Evolutionary conservation across 2,113 vertebrate genomes (phyloP).

Genomic region (Pandion haliaetus): DNA sequence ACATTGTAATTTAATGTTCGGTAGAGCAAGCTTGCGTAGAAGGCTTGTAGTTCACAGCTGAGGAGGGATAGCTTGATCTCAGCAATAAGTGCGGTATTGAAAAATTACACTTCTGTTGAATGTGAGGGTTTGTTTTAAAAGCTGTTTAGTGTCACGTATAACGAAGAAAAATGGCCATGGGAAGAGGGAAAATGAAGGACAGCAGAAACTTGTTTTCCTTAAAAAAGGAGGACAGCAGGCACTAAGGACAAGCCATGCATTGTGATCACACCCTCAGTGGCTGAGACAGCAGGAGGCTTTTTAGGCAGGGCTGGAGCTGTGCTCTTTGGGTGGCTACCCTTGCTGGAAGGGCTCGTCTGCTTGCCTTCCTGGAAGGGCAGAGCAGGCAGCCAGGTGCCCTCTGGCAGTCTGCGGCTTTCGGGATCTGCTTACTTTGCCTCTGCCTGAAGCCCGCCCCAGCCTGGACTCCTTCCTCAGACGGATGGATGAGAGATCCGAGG

Average conservation of each 20-base stretch:
- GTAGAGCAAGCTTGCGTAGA: background rate
- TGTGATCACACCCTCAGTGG: background rate
- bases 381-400: slow-evolving; percentile 52
- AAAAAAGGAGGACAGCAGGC: background rate
- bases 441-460: slow-evolving; percentile 9
- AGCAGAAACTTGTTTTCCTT: background rate
- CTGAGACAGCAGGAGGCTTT: slow-evolving; percentile 3
- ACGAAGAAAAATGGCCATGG: background rate
- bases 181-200: slow-evolving; percentile 7
- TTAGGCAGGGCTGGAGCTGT: background rate
- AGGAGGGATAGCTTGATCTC: background rate
- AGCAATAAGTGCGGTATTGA: background rate
- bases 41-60: background rate
- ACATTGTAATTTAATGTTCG: background rate
- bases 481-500: background rate
- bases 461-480: background rate
- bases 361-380: slow-evolving; percentile 42
- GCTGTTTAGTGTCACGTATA: background rate
- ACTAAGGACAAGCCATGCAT: background rate
- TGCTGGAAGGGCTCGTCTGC: background rate
- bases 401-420: background rate
- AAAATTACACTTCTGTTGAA: background rate
- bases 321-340: slow-evolving; percentile 3
- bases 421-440: slow-evolving; percentile 8
- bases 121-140: background rate